Conservation (phyloP, 2,113 vertebrate genomes). For the Solea senegalensis region DNA sequence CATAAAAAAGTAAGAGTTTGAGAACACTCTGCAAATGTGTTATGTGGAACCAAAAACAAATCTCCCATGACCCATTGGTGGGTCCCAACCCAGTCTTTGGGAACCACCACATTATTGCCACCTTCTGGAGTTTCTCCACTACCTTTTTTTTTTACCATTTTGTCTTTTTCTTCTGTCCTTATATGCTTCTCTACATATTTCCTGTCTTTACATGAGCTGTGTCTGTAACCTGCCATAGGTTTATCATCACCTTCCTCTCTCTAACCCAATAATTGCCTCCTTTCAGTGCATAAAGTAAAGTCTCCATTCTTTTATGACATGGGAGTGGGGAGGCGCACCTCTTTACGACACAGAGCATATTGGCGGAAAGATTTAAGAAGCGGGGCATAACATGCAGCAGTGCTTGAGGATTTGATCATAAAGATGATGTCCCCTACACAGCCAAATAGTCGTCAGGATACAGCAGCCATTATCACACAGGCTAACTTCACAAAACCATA, state of each 20-base stretch:
- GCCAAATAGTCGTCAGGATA: slow-evolving; percentile 47
- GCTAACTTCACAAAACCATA: slow-evolving; percentile 54
- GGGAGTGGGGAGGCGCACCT: slow-evolving; percentile 37
- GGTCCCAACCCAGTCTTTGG: too few relatives aligned
- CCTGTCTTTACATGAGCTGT: background rate
- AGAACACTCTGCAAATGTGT: too few relatives aligned
- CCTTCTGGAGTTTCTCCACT: too few relatives aligned
- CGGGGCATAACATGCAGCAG: slow-evolving; percentile 34
- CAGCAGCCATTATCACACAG: slow-evolving; percentile 44
- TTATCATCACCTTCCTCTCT: slow-evolving; percentile 20
- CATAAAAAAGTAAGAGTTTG: too few relatives aligned
- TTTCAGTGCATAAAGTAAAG: slow-evolving; percentile 55
- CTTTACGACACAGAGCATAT: slow-evolving; percentile 56
- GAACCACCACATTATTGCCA: too few relatives aligned
- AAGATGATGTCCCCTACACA: slow-evolving; percentile 54
- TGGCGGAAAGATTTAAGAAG: slow-evolving; percentile 67
- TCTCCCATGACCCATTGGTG: too few relatives aligned
- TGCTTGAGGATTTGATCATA: slow-evolving; percentile 59
- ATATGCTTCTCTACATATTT: slow-evolving; percentile 7
- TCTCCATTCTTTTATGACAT: slow-evolving; percentile 50
- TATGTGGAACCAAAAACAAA: too few relatives aligned
- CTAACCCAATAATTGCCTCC: slow-evolving; percentile 46
- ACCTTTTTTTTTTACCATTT: background rate
- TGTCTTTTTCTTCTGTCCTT: too few relatives aligned
- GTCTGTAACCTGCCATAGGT: slow-evolving; percentile 1